Conservation (phyloP, 2,888 invertebrate species). For the Pammene aurita region DNA sequence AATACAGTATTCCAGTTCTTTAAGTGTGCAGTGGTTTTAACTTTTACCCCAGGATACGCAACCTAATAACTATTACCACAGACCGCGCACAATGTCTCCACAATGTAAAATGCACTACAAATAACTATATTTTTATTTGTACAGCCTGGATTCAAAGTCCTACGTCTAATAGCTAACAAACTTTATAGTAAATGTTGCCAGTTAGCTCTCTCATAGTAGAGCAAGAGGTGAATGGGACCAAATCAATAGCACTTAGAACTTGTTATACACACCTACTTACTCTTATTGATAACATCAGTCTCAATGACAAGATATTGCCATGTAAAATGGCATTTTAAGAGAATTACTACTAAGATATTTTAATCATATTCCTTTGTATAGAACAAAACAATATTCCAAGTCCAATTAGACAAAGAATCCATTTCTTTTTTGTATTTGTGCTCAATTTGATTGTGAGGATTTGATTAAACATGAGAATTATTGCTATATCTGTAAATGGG, state of each 20-base stretch:
- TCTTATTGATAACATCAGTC: constrained; percentile 78
- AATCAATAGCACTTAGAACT: constrained; percentile 45
- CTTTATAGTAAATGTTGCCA: constrained; percentile 70
- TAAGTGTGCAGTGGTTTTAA: constrained; percentile 61
- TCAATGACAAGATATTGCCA: constrained; percentile 70
- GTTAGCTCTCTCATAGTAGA: constrained; percentile 57
- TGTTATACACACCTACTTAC: constrained; percentile 47
- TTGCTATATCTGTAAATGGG: constrained; percentile 51
- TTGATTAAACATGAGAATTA: constrained; percentile 49
- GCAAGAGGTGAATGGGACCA: constrained; percentile 52
- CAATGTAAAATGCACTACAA: constrained; percentile 81
- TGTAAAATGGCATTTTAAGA: constrained; percentile 54
- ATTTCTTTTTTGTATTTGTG: constrained; percentile 65
- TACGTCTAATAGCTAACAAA: constrained; percentile 79
- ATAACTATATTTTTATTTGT: constrained; percentile 78
- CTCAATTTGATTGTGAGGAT: constrained; percentile 50
- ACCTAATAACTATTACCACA: constrained; percentile 74
- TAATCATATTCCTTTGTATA: constrained; percentile 65
- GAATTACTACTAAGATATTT: constrained; percentile 61
- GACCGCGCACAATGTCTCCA: constrained; percentile 71
- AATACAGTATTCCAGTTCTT: constrained; percentile 10
- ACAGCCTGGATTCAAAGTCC: constrained; percentile 80
- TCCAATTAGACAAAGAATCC: constrained; percentile 59
- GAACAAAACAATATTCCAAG: constrained; percentile 55
- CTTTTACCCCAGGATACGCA: constrained; percentile 63